Evolutionary conservation across 30 jellyfish, hydroid and myxozoan genomes (phyloP), one percentile per base, ranked within the genome.

Genomic region (Pseudorhiza aurosa): DNA sequence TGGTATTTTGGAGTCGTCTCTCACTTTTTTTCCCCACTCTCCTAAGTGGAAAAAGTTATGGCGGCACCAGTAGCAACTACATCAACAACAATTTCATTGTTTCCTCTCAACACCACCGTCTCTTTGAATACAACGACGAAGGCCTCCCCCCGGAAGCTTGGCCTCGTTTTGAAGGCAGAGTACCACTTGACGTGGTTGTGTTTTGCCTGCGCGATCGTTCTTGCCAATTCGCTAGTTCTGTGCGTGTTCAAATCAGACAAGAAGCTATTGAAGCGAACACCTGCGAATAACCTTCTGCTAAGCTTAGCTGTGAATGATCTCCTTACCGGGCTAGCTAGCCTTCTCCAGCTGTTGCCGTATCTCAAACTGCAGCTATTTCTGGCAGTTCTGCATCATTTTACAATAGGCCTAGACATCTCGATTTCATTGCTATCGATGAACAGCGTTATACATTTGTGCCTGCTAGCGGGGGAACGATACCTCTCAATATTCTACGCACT

Each of bases 251-350:
- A 35, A 44, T 35, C 59, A 26, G 82, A 82, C 71, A 42, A 24
- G 43, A 63, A 74, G 10, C 81, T 74, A 14, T 35, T 72, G 64
- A 51, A 88, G 33, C 62, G 77, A 1, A 67, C 85, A 0, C 88
- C 88, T 4, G 90, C 96, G 1, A 92, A 92, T 33, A 45, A 77
- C 24, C 58, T 92, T 0, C 93, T 92, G 12, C 75, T 92, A 0
- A 92, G 98, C 83, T 67, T 92, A 19, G 91, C 98, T 19, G 72
- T 85, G n/a, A 84, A 64, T 51, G 98, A 92, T 57, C 18, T 92
- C 30, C 44, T 92, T 29, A 64, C 93, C 9, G 98, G 98, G n/a
- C 9, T 79, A 0, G 62, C 71, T 0, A 67, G 89, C 31, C 44
- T 92, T 28, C 33, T 92, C 2, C 96, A 92, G 36, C 32, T 85